phyloP scores from a whole-genome alignment of 2,113 vertebrate species.

The Microcebus ravelobensis region DNA sequence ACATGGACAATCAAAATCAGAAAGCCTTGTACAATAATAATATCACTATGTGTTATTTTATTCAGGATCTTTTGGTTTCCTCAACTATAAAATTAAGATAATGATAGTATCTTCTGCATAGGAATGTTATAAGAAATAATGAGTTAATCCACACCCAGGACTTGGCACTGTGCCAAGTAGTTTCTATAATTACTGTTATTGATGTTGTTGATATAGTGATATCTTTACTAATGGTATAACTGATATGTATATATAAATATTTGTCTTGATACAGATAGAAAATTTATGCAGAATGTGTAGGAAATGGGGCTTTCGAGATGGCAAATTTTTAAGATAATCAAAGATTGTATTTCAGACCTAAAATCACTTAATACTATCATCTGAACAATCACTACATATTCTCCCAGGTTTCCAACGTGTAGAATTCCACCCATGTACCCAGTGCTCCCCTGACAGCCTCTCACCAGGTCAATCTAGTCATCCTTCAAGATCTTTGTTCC shows the following conservation, averaged over 20 bases:
- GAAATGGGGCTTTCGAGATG: background rate
- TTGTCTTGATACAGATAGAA: background rate
- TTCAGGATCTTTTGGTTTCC: background rate
- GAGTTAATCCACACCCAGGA: background rate
- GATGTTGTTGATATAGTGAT: background rate
- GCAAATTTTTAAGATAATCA: background rate
- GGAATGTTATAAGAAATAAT: background rate
- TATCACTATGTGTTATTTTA: background rate
- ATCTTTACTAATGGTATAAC: background rate
- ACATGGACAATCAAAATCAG: background rate
- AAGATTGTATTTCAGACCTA: background rate
- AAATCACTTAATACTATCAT: conserved; percentile 11
- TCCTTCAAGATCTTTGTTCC: background rate
- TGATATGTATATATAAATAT: background rate
- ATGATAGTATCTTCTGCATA: background rate
- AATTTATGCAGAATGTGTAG: background rate
- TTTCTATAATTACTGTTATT: background rate
- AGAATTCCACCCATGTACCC: background rate
- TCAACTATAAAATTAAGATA: background rate
- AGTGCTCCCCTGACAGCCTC: background rate
- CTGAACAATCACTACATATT: background rate
- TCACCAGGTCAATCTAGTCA: background rate
- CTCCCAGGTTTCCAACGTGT: background rate
- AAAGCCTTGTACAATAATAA: background rate
- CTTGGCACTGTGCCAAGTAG: background rate